Percentiles rank a stretch among this genome's conserved stretches.
Conservation (phyloP, 2,888 invertebrate genomes). For the Rapana venosa region DNA sequence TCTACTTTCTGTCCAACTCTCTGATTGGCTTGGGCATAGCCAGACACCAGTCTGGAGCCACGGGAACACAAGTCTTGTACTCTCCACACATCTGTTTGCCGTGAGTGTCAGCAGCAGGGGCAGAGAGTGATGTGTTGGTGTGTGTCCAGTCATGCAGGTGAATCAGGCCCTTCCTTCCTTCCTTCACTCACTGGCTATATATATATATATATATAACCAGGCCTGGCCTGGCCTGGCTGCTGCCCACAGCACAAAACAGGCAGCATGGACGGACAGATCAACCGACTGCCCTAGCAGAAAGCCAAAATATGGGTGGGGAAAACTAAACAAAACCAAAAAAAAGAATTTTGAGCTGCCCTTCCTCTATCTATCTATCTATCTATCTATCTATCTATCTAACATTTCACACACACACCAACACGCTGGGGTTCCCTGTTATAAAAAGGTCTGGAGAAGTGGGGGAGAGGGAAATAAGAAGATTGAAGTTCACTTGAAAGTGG, state of each 20-base stretch:
- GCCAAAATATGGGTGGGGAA: too few relatives aligned
- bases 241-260: neutral
- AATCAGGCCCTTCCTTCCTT: neutral
- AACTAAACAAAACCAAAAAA: too few relatives aligned
- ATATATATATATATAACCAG: too few relatives aligned
- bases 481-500: too few relatives aligned
- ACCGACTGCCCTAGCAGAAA: neutral
- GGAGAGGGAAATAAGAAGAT: too few relatives aligned
- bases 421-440: too few relatives aligned
- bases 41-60: neutral
- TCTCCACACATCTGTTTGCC: neutral
- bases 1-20: neutral
- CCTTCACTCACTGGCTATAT: neutral
- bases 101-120: neutral
- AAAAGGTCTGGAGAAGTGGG: too few relatives aligned
- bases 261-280: neutral
- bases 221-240: neutral
- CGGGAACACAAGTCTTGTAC: neutral
- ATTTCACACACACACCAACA: too few relatives aligned
- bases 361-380: too few relatives aligned
- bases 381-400: too few relatives aligned
- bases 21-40: neutral
- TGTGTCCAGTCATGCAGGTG: constrained; percentile 10
- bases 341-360: too few relatives aligned
- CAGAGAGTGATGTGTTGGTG: neutral